Conservation (phyloP, 2,797 vertebrate genomes). For the Cercopithecus petaurista region DNA sequence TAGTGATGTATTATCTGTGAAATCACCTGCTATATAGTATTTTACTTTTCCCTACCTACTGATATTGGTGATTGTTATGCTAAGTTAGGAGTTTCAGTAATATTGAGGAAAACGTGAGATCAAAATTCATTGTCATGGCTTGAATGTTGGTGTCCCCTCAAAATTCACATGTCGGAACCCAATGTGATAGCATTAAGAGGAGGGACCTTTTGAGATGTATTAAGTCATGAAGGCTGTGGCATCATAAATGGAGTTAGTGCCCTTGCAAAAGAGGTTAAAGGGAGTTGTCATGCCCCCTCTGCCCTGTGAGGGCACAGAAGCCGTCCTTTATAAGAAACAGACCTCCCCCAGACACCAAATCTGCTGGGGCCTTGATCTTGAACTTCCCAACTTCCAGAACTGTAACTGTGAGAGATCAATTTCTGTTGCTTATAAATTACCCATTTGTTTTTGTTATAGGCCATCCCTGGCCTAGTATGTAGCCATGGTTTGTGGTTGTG, state of each 20-base stretch:
- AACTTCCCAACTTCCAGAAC: background rate
- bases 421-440: background rate
- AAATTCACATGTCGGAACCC: background rate
- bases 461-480: background rate
- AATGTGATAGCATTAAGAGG: background rate
- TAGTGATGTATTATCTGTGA: background rate
- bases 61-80: background rate
- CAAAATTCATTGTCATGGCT: background rate
- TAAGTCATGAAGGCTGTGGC: background rate
- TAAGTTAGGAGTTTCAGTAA: background rate
- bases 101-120: background rate
- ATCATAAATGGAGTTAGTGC: background rate
- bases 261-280: background rate
- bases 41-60: background rate
- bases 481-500: background rate
- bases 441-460: background rate
- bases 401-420: background rate
- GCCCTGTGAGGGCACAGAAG: background rate
- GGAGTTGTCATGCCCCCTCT: background rate
- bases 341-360: background rate
- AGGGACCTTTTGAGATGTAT: background rate
- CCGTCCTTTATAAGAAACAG: background rate
- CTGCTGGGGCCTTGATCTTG: background rate
- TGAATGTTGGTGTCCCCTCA: background rate
- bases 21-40: background rate